Conservation (phyloP, 1,140 invertebrate genomes). For the Drosophila lini region DNA sequence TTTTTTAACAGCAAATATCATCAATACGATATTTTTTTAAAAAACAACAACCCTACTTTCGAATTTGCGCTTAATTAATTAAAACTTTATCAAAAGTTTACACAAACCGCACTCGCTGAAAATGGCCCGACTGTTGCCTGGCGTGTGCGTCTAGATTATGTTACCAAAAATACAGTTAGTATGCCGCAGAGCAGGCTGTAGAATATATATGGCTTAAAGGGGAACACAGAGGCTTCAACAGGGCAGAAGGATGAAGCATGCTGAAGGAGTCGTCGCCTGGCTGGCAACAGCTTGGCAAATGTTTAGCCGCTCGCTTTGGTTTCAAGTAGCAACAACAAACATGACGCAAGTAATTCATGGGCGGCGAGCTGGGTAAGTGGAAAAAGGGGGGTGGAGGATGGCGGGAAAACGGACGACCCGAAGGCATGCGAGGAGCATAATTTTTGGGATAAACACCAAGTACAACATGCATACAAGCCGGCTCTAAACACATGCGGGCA, state of each 20-base stretch:
- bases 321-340: slow-evolving; percentile 37
- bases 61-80: slow-evolving; percentile 63
- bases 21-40: too few species aligned
- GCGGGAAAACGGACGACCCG: slow-evolving; percentile 17
- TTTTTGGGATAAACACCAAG: slow-evolving; percentile 75
- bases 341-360: slow-evolving; percentile 33
- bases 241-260: background rate
- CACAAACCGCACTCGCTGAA: slow-evolving; percentile 16
- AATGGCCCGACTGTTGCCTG: slow-evolving; percentile 4
- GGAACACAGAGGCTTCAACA: background rate
- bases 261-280: slow-evolving; percentile 19
- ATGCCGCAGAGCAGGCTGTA: slow-evolving; percentile 33
- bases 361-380: slow-evolving; percentile 2
- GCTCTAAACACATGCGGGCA: slow-evolving; percentile 16
- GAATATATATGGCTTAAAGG: slow-evolving; percentile 49
- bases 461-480: slow-evolving; percentile 35
- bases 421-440: slow-evolving; percentile 65
- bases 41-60: too few species aligned
- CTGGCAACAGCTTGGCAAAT: slow-evolving; percentile 71
- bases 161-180: slow-evolving; percentile 35
- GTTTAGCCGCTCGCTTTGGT: slow-evolving; percentile 62
- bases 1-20: too few species aligned
- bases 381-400: background rate
- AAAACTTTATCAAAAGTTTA: slow-evolving; percentile 60
- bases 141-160: slow-evolving; percentile 33